A percentile compares a stretch with the other conserved stretches of the same genome.
These are phyloP conservation scores for Poecilus cupreus DNA, from an alignment of 2,888 invertebrate genomes.

Conservation along the genomic window DNA sequence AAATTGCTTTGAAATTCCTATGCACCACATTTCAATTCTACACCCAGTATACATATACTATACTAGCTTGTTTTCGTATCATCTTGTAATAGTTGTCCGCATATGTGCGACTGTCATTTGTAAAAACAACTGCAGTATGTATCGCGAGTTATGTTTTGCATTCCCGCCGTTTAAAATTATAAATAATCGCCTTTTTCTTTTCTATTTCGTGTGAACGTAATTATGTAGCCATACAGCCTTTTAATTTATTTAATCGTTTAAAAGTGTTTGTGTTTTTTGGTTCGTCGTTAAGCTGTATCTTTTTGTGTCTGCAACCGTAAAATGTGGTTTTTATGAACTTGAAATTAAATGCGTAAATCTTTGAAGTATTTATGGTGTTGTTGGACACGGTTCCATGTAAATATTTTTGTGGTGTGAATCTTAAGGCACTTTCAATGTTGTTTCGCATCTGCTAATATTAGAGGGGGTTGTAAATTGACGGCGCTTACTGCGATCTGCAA, in stretches of 20 bases:
- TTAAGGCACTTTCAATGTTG: too few species aligned
- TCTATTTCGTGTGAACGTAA: slow-evolving; percentile 15
- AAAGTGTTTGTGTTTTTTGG: slow-evolving; percentile 8
- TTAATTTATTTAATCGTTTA: slow-evolving; percentile 51
- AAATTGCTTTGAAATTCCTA: too few species aligned
- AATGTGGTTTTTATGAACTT: slow-evolving; percentile 22
- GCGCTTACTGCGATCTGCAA: too few species aligned
- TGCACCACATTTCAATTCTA: too few species aligned
- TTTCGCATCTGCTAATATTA: too few species aligned
- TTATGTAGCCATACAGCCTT: slow-evolving; percentile 3
- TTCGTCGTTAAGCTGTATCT: slow-evolving; percentile 18
- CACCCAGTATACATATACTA: too few species aligned
- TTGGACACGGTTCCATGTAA: too few species aligned
- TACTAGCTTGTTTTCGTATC: too few species aligned
- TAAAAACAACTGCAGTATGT: not conserved
- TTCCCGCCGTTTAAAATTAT: not conserved
- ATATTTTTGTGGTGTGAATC: too few species aligned
- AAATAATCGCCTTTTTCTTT: slow-evolving; percentile 31
- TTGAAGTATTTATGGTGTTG: not conserved
- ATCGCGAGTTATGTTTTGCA: not conserved
- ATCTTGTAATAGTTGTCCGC: too few species aligned
- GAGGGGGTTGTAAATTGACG: too few species aligned
- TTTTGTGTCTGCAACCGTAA: slow-evolving; percentile 19
- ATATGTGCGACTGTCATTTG: too few species aligned
- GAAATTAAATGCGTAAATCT: slow-evolving; percentile 1